Percentiles rank a stretch among this genome's conserved stretches.
Evolutionary conservation across 2,888 invertebrate genomes (phyloP).

Genomic region (Pheosia gnoma): DNA sequence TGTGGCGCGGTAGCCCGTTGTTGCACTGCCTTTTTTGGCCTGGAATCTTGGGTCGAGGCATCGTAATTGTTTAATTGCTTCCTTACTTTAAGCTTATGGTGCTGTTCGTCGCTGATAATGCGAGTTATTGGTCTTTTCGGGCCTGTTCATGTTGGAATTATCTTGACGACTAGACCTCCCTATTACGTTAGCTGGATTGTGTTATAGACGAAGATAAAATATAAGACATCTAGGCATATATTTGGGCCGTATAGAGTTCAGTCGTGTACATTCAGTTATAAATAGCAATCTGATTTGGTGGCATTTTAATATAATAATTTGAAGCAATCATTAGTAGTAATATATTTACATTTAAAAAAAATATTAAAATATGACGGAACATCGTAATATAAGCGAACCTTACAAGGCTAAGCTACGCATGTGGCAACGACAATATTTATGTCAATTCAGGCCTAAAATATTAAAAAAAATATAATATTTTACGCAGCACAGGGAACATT

Average conservation of each 20-base stretch:
- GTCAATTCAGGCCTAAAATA: slow-evolving; percentile 29
- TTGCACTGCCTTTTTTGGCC: slow-evolving; percentile 32
- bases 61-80: slow-evolving; percentile 40
- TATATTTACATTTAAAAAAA: too few relatives aligned
- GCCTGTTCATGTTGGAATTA: not conserved
- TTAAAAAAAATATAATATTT: slow-evolving; percentile 48
- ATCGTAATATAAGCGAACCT: slow-evolving; percentile 37
- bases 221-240: too few relatives aligned
- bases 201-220: too few relatives aligned
- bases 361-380: too few relatives aligned
- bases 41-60: slow-evolving; percentile 16
- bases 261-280: too few relatives aligned
- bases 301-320: too few relatives aligned
- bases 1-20: slow-evolving; percentile 30
- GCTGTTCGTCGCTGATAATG: not conserved
- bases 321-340: too few relatives aligned
- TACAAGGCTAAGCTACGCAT: slow-evolving; percentile 45
- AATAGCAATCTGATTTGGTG: too few relatives aligned
- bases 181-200: not conserved
- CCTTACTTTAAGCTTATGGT: slow-evolving; percentile 18
- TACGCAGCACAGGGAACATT: slow-evolving; percentile 56
- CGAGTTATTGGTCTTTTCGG: slow-evolving; percentile 3
- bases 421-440: slow-evolving; percentile 54
- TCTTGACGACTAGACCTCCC: not conserved
- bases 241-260: too few relatives aligned